Base-by-base conservation (phyloP, 2,113 vertebrate genomes). In the Fulmarus glacialis region DNA sequence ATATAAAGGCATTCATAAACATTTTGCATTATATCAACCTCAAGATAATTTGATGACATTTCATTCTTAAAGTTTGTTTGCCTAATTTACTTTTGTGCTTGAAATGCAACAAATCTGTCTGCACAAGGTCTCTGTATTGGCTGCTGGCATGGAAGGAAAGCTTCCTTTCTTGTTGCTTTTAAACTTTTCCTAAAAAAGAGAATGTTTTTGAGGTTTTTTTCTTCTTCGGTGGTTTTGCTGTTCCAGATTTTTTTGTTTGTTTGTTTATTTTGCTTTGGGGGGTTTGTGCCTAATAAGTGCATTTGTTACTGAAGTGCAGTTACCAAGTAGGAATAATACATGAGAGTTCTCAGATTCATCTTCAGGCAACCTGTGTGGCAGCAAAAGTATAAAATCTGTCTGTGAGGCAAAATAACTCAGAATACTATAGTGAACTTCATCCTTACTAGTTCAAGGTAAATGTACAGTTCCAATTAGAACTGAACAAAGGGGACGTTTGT, bases 181-280 rank as follows among this genome's bases (percentile, higher is more conserved):
- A 63, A 68, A 59, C 3, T 19, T 72, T 34, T 58, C 42, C 14
- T 80, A 63, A 42, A 60, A 88, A 83, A 29, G 6, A 62, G 21
- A 82, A 72, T 15, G 1, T 2, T 70, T 87, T 38, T 30, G 29
- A 4, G 2, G 0, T 4, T 1, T 5, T 30, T 4, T 40, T 26
- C 9, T 52, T 34, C 11, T 77, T 68, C 16, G 27, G 14, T 53
- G 50, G 56, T 88, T 90, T 93, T 85, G 5, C 8, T 75, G 10
- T 34, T 70, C 19, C 10, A 89, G 36, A n/a, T 26, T 5, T 15
- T 43, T 43, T 43, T n/a, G n/a, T 43, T 43, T 48, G 12, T 2
- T 56, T 50, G 34, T 48, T 55, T 72, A 8, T 12, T 75, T 77
- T 29, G 16, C 14, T 78, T 50, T 62, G n/a, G 21, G 14, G 4